Conservation (phyloP, 2,888 invertebrate genomes). For the Ramazzottius varieornatus region DNA sequence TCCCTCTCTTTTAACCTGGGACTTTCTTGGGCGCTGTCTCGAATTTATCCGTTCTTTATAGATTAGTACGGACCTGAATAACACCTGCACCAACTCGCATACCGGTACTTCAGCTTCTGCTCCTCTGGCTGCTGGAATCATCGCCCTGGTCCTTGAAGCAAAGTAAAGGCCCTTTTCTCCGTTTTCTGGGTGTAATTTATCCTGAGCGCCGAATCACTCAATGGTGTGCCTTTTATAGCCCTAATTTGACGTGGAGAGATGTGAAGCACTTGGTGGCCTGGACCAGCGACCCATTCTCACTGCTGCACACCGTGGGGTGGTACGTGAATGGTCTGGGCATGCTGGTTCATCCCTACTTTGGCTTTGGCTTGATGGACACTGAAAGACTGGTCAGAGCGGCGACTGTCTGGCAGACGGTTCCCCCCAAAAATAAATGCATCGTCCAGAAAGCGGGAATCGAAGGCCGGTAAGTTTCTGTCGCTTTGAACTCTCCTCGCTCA, state of each 20-base stretch:
- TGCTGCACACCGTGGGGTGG: conserved; percentile 45
- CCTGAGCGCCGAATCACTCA: too few relatives aligned
- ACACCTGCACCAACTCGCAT: conserved; percentile 56
- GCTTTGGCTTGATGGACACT: conserved; percentile 68
- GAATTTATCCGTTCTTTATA: conserved; percentile 19
- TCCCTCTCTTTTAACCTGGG: too few relatives aligned
- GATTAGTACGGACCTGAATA: conserved; percentile 60
- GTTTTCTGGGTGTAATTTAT: too few relatives aligned
- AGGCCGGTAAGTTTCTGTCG: not conserved
- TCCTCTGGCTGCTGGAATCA: conserved; percentile 65
- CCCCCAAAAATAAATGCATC: conserved; percentile 22
- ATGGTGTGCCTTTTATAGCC: too few relatives aligned
- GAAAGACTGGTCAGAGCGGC: conserved; percentile 42
- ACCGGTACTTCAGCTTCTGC: conserved; percentile 82
- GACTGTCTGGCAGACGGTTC: conserved; percentile 34
- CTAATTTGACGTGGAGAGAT: conserved; percentile 59
- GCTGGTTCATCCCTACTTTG: conserved; percentile 48
- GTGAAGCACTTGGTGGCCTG: conserved; percentile 62
- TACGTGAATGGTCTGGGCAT: conserved; percentile 49
- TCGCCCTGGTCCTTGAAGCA: conserved; percentile 56
- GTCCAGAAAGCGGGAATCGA: not conserved
- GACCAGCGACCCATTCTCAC: conserved; percentile 48
- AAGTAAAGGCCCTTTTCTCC: conserved; percentile 36
- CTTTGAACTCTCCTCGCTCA: not conserved
- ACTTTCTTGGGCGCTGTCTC: too few relatives aligned